Evolutionary conservation across 1,140 invertebrate species (phyloP).

Genomic region (Drosophila lacertosa): DNA sequence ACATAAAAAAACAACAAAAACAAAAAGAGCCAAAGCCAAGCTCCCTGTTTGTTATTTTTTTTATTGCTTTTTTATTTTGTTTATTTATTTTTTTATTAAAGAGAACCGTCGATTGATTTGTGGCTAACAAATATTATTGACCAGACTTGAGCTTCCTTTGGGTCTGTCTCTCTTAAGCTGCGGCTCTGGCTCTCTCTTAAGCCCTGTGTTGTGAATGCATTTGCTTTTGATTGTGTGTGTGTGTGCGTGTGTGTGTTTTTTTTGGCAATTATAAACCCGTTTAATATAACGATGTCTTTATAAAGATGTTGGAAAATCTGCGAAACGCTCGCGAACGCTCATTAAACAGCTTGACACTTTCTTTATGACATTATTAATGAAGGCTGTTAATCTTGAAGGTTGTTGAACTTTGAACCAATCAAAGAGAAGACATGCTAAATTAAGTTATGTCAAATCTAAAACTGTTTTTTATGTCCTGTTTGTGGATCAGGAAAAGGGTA

Average conservation of each 20-base stretch:
- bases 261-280: slow-evolving; percentile 68
- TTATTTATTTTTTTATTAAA: not conserved
- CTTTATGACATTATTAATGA: slow-evolving; percentile 52
- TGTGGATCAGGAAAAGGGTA: no score
- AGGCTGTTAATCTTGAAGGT: slow-evolving; percentile 38
- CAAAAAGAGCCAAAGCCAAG: slow-evolving; percentile 8
- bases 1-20: slow-evolving; percentile 9
- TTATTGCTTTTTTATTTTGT: slow-evolving; percentile 2
- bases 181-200: not conserved
- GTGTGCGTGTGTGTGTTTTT: slow-evolving; percentile 17
- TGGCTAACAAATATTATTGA: slow-evolving; percentile 13
- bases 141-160: slow-evolving; percentile 30
- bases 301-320: slow-evolving; percentile 53
- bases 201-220: slow-evolving; percentile 20
- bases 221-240: slow-evolving; percentile 31
- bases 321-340: slow-evolving; percentile 36
- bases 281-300: slow-evolving; percentile 53
- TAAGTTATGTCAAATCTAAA: not conserved
- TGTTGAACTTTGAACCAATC: slow-evolving; percentile 60
- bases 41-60: slow-evolving; percentile 9
- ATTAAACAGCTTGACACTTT: slow-evolving; percentile 69
- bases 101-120: slow-evolving; percentile 37
- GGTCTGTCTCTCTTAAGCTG: slow-evolving; percentile 10
- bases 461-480: not conserved
- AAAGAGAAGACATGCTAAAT: not conserved